A percentile compares a stretch with the other conserved stretches of the same genome.
These are phyloP conservation scores for Chondrilla cf. caribensis DNA, from an alignment of 37 sponge, comb jelly and placozoan genomes.

Conservation along the genomic window DNA sequence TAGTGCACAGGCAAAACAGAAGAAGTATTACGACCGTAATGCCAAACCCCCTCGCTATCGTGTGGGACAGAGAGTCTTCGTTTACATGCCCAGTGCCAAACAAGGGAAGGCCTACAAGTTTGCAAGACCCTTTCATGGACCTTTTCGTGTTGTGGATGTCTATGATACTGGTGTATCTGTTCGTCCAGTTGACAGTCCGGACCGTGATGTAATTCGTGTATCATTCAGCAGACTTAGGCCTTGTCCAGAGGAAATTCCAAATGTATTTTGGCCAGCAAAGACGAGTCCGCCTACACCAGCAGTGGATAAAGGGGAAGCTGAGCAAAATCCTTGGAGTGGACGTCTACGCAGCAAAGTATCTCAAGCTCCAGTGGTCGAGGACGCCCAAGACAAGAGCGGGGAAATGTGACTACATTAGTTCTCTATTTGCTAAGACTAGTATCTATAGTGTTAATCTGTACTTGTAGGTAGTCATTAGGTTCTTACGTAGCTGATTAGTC, in stretches of 20 bases:
- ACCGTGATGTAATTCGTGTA: constrained; percentile 16
- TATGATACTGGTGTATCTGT: constrained; percentile 20
- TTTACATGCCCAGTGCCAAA: constrained; percentile 30
- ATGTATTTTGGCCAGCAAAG: background rate
- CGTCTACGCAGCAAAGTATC: background rate
- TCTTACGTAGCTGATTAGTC: too few relatives aligned
- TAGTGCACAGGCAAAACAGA: constrained; percentile 36
- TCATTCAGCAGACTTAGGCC: constrained; percentile 13
- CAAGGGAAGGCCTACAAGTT: constrained; percentile 23
- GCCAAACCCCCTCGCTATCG: background rate
- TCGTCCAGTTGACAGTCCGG: constrained; percentile 17
- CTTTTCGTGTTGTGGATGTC: constrained; percentile 26
- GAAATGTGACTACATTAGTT: too few relatives aligned
- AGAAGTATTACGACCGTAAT: constrained; percentile 30
- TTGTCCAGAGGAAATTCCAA: constrained; percentile 18
- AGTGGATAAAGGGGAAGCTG: background rate
- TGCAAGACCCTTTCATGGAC: constrained; percentile 32
- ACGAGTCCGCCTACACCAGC: background rate
- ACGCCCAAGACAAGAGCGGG: too few relatives aligned
- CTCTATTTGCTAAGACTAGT: too few relatives aligned
- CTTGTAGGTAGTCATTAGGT: too few relatives aligned
- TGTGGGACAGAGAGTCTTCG: constrained; percentile 35
- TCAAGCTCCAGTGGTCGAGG: too few relatives aligned
- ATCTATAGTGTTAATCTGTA: too few relatives aligned
- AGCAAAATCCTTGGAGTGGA: background rate